A percentile compares a stretch with the other conserved stretches of the same genome.
These are phyloP conservation scores for Gadopsis bispinosus DNA, from an alignment of 2,797 vertebrate genomes.

Conservation along the genomic window DNA sequence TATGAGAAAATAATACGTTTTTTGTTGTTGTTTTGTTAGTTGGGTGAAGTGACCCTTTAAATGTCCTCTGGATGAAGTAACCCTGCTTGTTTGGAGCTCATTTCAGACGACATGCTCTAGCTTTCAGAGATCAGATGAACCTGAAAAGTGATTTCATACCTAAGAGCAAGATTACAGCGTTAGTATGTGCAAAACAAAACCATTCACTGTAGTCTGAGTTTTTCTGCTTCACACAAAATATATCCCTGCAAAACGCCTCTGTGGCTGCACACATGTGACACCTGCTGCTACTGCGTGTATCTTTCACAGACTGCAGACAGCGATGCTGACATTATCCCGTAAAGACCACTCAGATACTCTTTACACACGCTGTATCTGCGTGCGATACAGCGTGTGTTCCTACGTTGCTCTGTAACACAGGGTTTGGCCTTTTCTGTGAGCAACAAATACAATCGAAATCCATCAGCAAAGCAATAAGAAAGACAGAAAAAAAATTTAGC, in stretches of 20 bases:
- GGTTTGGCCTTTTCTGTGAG: constrained; percentile 25
- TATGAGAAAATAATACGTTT: background rate
- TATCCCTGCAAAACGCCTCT: background rate
- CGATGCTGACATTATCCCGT: background rate
- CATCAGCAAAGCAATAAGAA: constrained; percentile 28
- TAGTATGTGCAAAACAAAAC: constrained; percentile 8
- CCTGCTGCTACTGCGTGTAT: background rate
- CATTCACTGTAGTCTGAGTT: background rate
- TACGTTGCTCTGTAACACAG: background rate
- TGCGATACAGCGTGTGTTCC: background rate
- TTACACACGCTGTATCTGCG: background rate
- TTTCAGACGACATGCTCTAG: background rate
- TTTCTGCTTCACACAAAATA: background rate
- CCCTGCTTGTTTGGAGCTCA: background rate
- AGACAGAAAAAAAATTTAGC: constrained; percentile 26
- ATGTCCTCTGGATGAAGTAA: background rate
- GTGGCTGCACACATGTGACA: constrained; percentile 12
- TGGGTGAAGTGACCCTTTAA: background rate
- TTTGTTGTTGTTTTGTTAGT: background rate
- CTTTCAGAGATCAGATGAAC: background rate
- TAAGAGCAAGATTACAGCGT: background rate
- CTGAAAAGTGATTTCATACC: background rate
- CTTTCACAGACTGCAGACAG: constrained; percentile 17
- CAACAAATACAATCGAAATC: constrained; percentile 29
- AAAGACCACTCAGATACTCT: constrained; percentile 10